Conservation (phyloP, 2,797 vertebrate species). For the Galago senegalensis region DNA sequence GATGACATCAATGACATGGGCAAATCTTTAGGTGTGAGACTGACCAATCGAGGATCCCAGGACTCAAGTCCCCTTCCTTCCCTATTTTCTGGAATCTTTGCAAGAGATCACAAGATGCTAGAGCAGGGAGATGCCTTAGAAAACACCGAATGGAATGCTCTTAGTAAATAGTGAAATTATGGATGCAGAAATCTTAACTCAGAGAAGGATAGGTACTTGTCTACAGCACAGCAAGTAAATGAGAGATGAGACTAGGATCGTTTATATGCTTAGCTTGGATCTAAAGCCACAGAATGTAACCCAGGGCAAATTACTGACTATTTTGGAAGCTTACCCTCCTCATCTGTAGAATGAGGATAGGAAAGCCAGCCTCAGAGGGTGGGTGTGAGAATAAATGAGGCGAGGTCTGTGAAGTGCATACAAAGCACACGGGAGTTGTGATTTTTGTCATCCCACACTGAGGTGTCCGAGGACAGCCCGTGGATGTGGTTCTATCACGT, state of each 20-base stretch:
- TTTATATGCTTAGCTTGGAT: neutral
- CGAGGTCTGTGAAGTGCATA: neutral
- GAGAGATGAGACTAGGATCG: neutral
- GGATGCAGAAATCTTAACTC: neutral
- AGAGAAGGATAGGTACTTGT: neutral
- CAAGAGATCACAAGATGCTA: neutral
- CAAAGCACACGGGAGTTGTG: accelerated
- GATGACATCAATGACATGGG: neutral
- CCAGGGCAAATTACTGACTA: neutral
- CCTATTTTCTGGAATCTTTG: neutral
- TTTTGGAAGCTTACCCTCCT: neutral
- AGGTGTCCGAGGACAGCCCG: neutral
- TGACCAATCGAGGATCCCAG: neutral
- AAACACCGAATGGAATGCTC: neutral
- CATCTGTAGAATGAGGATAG: neutral
- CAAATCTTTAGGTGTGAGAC: neutral
- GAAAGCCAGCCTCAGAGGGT: neutral
- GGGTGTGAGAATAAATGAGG: neutral
- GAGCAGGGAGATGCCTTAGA: neutral
- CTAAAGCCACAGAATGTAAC: neutral
- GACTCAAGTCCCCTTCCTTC: neutral
- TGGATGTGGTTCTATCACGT: neutral
- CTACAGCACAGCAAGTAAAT: neutral
- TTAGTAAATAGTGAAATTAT: neutral
- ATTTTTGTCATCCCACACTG: neutral